Percentiles rank a stretch among this genome's conserved stretches.
Evolutionary conservation across 2,888 invertebrate genomes (phyloP).

Genomic region (Camponotus fellah): DNA sequence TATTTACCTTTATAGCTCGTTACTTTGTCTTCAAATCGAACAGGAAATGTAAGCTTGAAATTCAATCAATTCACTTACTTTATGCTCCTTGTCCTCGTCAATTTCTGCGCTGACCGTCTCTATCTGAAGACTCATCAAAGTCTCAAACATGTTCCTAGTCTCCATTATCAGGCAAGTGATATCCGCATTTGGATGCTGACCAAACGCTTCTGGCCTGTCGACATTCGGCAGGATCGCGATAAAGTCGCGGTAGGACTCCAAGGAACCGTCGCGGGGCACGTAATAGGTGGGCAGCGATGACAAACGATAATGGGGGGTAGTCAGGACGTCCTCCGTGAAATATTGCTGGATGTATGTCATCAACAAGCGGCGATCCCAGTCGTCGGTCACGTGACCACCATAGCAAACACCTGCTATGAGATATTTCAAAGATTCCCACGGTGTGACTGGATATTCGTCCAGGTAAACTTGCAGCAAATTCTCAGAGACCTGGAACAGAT

Average conservation of each 20-base stretch:
- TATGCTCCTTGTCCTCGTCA: conserved; percentile 90
- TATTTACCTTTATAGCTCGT: neutral
- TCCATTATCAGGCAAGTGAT: conserved; percentile 95
- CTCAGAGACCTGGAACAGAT: conserved; percentile 90
- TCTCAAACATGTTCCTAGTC: conserved; percentile 91
- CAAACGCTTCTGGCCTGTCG: conserved; percentile 95
- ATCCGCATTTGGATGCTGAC: conserved; percentile 96
- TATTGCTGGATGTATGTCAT: conserved; percentile 94
- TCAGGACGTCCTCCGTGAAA: conserved; percentile 91
- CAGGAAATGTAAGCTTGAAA: neutral
- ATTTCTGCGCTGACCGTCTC: conserved; percentile 88
- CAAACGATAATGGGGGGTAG: conserved; percentile 90
- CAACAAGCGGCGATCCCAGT: conserved; percentile 91
- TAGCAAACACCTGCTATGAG: conserved; percentile 96
- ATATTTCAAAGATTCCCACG: conserved; percentile 96
- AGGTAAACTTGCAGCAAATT: conserved; percentile 94
- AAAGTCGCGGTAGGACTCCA: conserved; percentile 93
- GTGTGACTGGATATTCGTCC: conserved; percentile 93
- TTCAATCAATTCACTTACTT: conserved; percentile 86
- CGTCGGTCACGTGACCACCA: conserved; percentile 94
- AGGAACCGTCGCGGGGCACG: conserved; percentile 93
- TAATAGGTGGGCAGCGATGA: conserved; percentile 92
- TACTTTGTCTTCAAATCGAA: neutral
- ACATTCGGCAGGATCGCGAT: conserved; percentile 92
- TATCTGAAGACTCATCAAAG: conserved; percentile 92